Evolutionary conservation across 2,113 vertebrate species (phyloP).

Genomic region (Eudyptes chrysolophus): DNA sequence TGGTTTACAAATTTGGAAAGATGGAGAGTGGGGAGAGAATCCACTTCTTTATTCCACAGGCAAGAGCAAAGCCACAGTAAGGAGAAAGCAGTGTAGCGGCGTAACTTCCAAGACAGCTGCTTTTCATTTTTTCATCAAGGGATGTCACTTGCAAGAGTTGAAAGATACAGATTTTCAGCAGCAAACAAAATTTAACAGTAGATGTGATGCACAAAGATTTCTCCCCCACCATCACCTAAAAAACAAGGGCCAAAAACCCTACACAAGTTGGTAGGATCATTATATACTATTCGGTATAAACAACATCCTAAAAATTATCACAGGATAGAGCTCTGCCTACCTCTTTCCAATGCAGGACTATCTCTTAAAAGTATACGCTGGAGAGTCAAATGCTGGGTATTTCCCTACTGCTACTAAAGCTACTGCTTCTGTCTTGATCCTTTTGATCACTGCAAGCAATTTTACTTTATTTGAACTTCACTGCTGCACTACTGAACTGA

Average conservation of each 20-base stretch:
- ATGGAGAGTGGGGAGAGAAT: not conserved
- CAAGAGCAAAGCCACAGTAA: not conserved
- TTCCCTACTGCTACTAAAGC: not conserved
- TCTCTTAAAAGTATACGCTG: not conserved
- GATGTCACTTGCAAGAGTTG: not conserved
- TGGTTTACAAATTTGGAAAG: not conserved
- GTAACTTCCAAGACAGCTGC: not conserved
- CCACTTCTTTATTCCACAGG: not conserved
- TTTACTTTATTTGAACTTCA: not conserved
- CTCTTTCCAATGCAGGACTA: not conserved
- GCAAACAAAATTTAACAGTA: not conserved
- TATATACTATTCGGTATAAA: not conserved
- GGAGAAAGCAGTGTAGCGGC: not conserved
- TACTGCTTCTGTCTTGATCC: not conserved
- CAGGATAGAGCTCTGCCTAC: not conserved
- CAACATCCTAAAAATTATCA: not conserved
- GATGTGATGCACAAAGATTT: not conserved
- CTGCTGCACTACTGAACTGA: not conserved
- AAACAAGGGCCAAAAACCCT: not conserved
- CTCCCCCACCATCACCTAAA: not conserved
- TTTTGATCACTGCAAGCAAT: not conserved
- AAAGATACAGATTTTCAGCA: not conserved
- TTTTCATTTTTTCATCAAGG: not conserved
- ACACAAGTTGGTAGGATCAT: not conserved
- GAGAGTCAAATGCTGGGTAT: not conserved